A percentile compares a stretch with the other conserved stretches of the same genome.
These are phyloP conservation scores for Seriola aureovittata DNA, from an alignment of 2,113 vertebrate genomes.

Conservation along the genomic window DNA sequence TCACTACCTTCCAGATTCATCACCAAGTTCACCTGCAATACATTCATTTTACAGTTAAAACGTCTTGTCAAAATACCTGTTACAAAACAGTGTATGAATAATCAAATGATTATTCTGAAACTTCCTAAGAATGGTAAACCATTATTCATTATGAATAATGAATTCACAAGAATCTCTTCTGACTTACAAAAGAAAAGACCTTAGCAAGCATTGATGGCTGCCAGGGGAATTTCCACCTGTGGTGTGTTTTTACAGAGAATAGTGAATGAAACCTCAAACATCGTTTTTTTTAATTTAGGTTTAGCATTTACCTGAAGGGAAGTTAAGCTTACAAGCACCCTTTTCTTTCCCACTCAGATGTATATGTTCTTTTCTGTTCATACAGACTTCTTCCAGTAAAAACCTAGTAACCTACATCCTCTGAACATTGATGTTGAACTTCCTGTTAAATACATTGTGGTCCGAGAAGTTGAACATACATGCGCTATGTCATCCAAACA, in stretches of 20 bases:
- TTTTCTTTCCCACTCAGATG: slow-evolving; percentile 26
- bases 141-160: background rate
- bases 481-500: slow-evolving; percentile 99
- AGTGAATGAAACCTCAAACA: slow-evolving; percentile 29
- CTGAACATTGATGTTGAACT: slow-evolving; percentile 40
- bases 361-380: slow-evolving; percentile 2
- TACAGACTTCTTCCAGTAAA: slow-evolving; percentile 39
- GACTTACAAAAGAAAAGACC: slow-evolving; percentile 16
- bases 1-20: slow-evolving; percentile 99
- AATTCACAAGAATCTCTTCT: slow-evolving; percentile 37
- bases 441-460: slow-evolving; percentile 25
- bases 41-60: background rate
- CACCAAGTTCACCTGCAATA: slow-evolving; percentile 95
- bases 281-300: background rate
- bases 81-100: background rate
- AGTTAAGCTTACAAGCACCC: background rate
- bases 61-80: background rate
- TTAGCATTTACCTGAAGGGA: slow-evolving; percentile 19
- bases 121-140: background rate
- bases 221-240: slow-evolving; percentile 51
- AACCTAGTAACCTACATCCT: slow-evolving; percentile 39
- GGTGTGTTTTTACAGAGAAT: slow-evolving; percentile 20
- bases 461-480: slow-evolving; percentile 84
- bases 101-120: background rate
- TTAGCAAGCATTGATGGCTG: background rate